These are phyloP conservation scores for Elegia similella DNA, from an alignment of 2,888 invertebrate species.

Conservation along the genomic window DNA sequence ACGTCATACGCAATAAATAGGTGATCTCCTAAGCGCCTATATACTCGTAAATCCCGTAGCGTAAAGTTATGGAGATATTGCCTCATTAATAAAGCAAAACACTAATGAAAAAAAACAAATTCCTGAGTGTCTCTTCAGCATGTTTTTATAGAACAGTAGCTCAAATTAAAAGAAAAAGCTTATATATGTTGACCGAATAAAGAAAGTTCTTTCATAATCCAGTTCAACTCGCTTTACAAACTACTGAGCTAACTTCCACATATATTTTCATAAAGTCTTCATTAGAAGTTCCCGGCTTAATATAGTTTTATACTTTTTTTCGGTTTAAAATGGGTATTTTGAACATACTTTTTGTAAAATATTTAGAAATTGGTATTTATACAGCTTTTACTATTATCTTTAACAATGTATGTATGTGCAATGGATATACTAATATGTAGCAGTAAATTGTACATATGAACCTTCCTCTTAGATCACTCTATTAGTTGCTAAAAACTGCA, in stretches of 20 bases:
- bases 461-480: too few species aligned
- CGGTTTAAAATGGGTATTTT: background rate
- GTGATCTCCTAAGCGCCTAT: too few species aligned
- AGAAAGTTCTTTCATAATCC: background rate
- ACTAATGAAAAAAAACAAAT: background rate
- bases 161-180: background rate
- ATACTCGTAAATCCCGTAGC: too few species aligned
- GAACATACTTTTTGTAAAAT: too few species aligned
- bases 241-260: slow-evolving; percentile 3
- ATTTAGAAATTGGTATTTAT: too few species aligned
- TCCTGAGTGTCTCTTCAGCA: background rate
- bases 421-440: too few species aligned
- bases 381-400: too few species aligned
- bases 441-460: too few species aligned
- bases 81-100: background rate
- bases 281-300: slow-evolving; percentile 1
- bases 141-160: background rate
- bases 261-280: slow-evolving; percentile 1
- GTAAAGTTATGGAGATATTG: too few species aligned
- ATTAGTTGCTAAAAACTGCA: too few species aligned
- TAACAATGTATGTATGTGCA: too few species aligned
- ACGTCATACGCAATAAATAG: too few species aligned
- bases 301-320: background rate
- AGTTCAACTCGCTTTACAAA: background rate
- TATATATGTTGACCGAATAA: background rate